These are phyloP conservation scores for Urocolius indicus DNA, from an alignment of 2,113 vertebrate genomes.

Conservation along the genomic window DNA sequence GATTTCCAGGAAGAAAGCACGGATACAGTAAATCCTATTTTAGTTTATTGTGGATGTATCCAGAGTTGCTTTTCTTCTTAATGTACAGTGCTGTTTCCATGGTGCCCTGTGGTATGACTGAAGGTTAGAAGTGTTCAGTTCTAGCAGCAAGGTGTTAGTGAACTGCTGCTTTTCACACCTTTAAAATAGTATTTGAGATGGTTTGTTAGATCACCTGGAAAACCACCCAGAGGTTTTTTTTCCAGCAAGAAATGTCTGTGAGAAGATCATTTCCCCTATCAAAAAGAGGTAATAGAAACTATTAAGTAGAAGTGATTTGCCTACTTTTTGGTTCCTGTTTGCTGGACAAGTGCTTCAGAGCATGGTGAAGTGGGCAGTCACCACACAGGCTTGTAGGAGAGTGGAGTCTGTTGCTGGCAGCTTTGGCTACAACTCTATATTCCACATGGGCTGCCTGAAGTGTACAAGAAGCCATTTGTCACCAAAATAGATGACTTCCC, in stretches of 20 bases:
- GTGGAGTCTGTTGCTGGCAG: not conserved
- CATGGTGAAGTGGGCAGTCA: not conserved
- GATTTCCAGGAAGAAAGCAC: not conserved
- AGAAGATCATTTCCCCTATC: not conserved
- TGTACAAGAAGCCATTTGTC: not conserved
- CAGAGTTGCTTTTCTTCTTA: not conserved
- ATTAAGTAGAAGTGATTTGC: not conserved
- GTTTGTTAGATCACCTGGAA: not conserved
- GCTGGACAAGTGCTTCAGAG: not conserved
- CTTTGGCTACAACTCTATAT: not conserved
- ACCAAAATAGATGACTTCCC: not conserved
- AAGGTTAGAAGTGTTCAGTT: not conserved
- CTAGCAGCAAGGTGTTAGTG: not conserved
- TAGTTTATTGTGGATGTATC: not conserved
- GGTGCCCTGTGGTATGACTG: not conserved
- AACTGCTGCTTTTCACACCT: not conserved
- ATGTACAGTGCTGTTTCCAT: not conserved
- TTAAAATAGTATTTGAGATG: not conserved
- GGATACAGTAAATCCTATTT: not conserved
- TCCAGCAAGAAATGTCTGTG: not conserved
- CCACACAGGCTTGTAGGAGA: not conserved
- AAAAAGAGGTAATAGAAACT: not conserved
- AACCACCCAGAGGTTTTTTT: not conserved
- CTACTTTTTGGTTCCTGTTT: not conserved
- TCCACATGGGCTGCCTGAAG: not conserved